Conservation (phyloP, 2,888 invertebrate species). For the Zygaena filipendulae region DNA sequence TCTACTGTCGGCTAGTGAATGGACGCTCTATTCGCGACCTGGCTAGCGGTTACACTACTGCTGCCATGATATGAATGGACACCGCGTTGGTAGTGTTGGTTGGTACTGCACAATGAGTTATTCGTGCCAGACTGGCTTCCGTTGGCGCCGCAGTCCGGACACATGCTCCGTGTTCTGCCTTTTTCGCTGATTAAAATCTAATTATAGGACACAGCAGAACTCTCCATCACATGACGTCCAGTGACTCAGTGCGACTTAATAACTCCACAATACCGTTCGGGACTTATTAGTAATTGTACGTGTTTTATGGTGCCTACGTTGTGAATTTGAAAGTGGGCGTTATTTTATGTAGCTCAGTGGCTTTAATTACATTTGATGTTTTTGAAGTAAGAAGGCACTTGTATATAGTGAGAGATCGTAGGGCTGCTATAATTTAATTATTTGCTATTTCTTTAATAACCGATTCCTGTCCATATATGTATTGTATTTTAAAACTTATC, state of each 20-base stretch:
- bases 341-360: too few relatives aligned
- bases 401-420: too few relatives aligned
- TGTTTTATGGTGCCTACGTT: constrained; percentile 24
- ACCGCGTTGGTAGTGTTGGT: constrained; percentile 19
- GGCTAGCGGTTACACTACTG: constrained; percentile 31
- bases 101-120: constrained; percentile 46
- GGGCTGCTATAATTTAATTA: too few relatives aligned
- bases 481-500: too few relatives aligned
- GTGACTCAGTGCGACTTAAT: constrained; percentile 48
- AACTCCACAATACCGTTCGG: constrained; percentile 35
- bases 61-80: constrained; percentile 47
- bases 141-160: constrained; percentile 45
- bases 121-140: constrained; percentile 57
- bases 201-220: constrained; percentile 54
- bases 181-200: constrained; percentile 62
- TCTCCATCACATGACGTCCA: constrained; percentile 45
- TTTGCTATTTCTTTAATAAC: too few relatives aligned
- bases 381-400: too few relatives aligned
- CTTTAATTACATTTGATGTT: too few relatives aligned
- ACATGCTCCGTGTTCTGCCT: constrained; percentile 41
- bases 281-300: constrained; percentile 32
- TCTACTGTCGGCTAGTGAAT: too few relatives aligned
- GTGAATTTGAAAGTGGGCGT: constrained; percentile 26
- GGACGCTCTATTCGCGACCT: too few relatives aligned
- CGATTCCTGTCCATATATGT: too few relatives aligned